These are phyloP conservation scores for Plodia interpunctella DNA, from an alignment of 1,140 invertebrate genomes.

Conservation along the genomic window DNA sequence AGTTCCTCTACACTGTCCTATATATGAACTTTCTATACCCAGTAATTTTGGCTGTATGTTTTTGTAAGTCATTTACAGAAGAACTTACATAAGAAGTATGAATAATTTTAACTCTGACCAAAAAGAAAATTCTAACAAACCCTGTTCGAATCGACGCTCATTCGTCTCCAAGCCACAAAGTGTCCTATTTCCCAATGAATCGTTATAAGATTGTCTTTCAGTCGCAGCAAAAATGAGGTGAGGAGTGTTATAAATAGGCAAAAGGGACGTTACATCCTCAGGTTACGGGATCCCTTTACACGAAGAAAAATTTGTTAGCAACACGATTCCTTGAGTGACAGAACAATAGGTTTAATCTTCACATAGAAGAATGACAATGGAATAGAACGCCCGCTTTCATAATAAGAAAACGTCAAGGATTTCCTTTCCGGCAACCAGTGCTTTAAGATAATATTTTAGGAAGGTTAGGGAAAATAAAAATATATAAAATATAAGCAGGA, in stretches of 20 bases:
- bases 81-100: not conserved
- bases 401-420: conserved; percentile 24
- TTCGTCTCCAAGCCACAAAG: conserved; percentile 14
- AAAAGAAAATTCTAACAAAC: too few species aligned
- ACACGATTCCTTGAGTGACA: conserved; percentile 57
- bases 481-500: too few species aligned
- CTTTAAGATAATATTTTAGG: not conserved
- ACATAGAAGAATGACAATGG: conserved; percentile 39
- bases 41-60: too few species aligned
- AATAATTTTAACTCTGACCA: too few species aligned
- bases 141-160: too few species aligned
- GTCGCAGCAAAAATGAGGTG: conserved; percentile 46
- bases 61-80: too few species aligned
- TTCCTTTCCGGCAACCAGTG: conserved; percentile 1
- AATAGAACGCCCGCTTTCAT: conserved; percentile 24
- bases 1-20: too few species aligned
- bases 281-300: conserved; percentile 50
- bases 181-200: conserved; percentile 27
- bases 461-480: too few species aligned
- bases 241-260: conserved; percentile 55
- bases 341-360: conserved; percentile 66
- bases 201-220: conserved; percentile 37
- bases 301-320: conserved; percentile 55
- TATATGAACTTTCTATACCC: too few species aligned
- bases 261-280: conserved; percentile 41